Evolutionary conservation across 2,797 vertebrate genomes (phyloP).

Genomic region (Diceros bicornis): DNA sequence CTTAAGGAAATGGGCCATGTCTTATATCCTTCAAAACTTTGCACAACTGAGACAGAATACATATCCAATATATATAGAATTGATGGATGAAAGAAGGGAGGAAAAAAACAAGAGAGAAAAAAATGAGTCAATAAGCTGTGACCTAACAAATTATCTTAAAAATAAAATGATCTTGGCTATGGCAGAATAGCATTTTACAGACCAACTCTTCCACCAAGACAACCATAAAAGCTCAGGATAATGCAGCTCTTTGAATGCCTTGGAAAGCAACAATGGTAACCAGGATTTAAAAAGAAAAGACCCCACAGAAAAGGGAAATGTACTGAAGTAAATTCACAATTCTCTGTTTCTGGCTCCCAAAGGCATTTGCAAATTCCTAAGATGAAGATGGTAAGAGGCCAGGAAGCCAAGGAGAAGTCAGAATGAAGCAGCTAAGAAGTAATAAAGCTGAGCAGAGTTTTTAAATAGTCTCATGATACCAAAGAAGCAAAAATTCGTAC

Average conservation of each 20-base stretch:
- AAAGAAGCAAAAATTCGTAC: background rate
- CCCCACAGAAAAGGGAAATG: background rate
- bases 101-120: background rate
- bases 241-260: background rate
- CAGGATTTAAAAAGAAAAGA: background rate
- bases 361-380: slow-evolving; percentile 7
- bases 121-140: background rate
- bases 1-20: background rate
- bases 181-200: background rate
- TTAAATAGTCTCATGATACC: background rate
- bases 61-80: background rate
- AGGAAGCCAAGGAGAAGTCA: background rate
- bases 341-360: background rate
- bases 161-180: background rate
- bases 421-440: background rate
- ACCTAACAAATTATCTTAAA: background rate
- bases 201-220: background rate
- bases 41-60: background rate
- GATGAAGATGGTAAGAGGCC: background rate
- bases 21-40: background rate
- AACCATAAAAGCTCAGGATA: background rate
- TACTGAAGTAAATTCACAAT: background rate
- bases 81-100: background rate
- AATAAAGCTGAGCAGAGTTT: background rate
- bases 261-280: background rate